Percentiles rank a stretch among this genome's conserved stretches.
These are phyloP conservation scores for Virgularia gustaviana DNA, from an alignment of 92 coral and sea anemone species.

Conservation along the genomic window DNA sequence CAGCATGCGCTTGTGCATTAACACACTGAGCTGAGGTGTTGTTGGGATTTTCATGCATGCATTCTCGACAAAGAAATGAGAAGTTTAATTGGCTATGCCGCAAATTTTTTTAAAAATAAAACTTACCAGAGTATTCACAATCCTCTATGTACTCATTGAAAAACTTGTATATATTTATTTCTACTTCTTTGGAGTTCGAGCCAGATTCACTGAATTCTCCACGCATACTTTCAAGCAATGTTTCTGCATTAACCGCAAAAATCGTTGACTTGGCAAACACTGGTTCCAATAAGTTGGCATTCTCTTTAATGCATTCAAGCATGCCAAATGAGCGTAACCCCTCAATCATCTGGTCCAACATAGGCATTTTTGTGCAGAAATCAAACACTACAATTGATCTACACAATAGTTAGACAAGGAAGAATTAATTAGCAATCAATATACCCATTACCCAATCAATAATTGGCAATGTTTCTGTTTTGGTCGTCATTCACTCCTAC, in stretches of 20 bases:
- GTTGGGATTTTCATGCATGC: neutral
- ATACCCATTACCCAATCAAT: neutral
- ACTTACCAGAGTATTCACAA: slow-evolving; percentile 20
- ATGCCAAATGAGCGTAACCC: slow-evolving; percentile 21
- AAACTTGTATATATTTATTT: slow-evolving; percentile 19
- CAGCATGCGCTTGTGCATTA: neutral
- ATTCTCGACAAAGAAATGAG: neutral
- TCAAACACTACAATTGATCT: slow-evolving; percentile 23
- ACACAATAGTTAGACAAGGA: slow-evolving; percentile 10
- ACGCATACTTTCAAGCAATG: neutral
- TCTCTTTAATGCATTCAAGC: slow-evolving; percentile 28
- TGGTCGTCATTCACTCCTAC: neutral
- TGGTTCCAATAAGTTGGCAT: slow-evolving; percentile 4
- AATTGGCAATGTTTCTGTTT: neutral
- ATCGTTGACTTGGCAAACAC: slow-evolving; percentile 7
- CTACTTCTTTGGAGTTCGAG: slow-evolving; percentile 20
- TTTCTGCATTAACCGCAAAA: slow-evolving; percentile 12
- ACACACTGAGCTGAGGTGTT: neutral
- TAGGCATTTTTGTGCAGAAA: slow-evolving; percentile 23
- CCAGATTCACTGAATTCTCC: slow-evolving; percentile 25
- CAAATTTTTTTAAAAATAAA: neutral
- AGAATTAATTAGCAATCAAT: slow-evolving; percentile 11
- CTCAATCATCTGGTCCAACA: slow-evolving; percentile 21
- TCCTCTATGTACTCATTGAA: slow-evolving; percentile 22
- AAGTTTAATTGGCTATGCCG: too few species aligned